These are phyloP conservation scores for Chymomyza costata DNA, from an alignment of 1,140 invertebrate species.

Conservation along the genomic window DNA sequence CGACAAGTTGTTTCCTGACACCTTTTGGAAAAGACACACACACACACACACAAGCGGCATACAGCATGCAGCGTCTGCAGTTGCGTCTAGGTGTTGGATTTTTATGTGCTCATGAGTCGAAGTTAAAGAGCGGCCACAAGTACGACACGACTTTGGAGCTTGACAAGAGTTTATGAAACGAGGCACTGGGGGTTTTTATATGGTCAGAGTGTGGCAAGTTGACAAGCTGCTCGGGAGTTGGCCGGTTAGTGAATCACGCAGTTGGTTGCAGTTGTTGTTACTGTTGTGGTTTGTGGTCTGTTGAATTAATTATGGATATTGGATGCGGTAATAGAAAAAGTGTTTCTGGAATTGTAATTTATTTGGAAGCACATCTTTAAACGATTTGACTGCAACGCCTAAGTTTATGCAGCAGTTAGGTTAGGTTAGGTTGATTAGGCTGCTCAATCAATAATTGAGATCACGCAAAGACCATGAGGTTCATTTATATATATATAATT, in stretches of 20 bases:
- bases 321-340: conserved; percentile 33
- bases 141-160: conserved; percentile 38
- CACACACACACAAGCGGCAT: conserved; percentile 61
- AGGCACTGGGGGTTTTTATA: conserved; percentile 55
- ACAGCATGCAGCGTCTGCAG: conserved; percentile 1
- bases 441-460: too few species aligned
- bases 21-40: conserved; percentile 69
- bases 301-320: conserved; percentile 74
- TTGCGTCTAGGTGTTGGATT: conserved; percentile 53
- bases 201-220: conserved; percentile 43
- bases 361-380: conserved; percentile 73
- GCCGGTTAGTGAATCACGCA: conserved; percentile 62
- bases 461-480: too few species aligned
- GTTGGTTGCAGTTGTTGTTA: conserved; percentile 17
- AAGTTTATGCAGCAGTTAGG: conserved; percentile 16
- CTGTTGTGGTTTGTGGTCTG: conserved; percentile 20
- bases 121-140: not conserved
- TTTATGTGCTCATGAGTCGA: too few species aligned
- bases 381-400: conserved; percentile 49
- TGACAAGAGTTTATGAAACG: conserved; percentile 73
- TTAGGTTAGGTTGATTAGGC: too few species aligned
- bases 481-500: too few species aligned
- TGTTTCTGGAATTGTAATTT: conserved; percentile 58
- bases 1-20: conserved; percentile 75
- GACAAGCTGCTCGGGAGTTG: conserved; percentile 35